Percentiles rank a stretch among this genome's conserved stretches.
Conservation (phyloP, 2,888 invertebrate genomes). For the Trachelus troglodyta region DNA sequence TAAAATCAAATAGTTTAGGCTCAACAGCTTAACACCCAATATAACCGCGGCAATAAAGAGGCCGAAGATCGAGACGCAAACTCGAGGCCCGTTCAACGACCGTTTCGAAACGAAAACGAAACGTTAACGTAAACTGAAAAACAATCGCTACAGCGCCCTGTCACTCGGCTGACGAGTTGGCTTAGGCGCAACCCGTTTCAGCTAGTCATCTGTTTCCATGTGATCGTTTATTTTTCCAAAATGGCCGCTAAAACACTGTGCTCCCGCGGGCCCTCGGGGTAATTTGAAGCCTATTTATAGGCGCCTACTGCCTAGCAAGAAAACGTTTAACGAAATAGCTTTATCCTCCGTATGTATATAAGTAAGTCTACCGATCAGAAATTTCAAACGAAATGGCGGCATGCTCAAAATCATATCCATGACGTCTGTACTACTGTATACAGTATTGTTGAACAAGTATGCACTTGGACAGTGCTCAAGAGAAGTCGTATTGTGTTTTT, state of each 20-base stretch:
- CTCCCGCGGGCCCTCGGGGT: constrained; percentile 48
- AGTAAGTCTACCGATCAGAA: neutral
- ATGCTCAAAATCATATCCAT: neutral
- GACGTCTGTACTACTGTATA: neutral
- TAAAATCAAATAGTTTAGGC: constrained; percentile 53
- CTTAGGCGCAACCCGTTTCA: constrained; percentile 42
- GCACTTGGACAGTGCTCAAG: neutral
- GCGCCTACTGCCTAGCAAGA: constrained; percentile 36
- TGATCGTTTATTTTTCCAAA: constrained; percentile 63
- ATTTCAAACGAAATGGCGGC: neutral
- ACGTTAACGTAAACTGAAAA: constrained; percentile 63
- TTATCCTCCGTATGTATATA: neutral
- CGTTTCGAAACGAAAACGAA: constrained; percentile 57
- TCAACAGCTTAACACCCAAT: constrained; percentile 44
- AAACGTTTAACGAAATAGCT: constrained; percentile 39
- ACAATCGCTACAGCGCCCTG: constrained; percentile 61
- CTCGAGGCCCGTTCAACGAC: constrained; percentile 54
- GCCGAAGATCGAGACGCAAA: constrained; percentile 18
- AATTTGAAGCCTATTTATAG: constrained; percentile 60
- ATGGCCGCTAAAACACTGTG: constrained; percentile 60
- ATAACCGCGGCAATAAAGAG: constrained; percentile 35
- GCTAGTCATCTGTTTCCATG: constrained; percentile 60
- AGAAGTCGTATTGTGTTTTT: neutral
- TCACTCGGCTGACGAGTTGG: constrained; percentile 59
- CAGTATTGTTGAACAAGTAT: neutral